These are phyloP conservation scores for Vidua chalybeata DNA, from an alignment of 2,113 vertebrate species.

Conservation along the genomic window DNA sequence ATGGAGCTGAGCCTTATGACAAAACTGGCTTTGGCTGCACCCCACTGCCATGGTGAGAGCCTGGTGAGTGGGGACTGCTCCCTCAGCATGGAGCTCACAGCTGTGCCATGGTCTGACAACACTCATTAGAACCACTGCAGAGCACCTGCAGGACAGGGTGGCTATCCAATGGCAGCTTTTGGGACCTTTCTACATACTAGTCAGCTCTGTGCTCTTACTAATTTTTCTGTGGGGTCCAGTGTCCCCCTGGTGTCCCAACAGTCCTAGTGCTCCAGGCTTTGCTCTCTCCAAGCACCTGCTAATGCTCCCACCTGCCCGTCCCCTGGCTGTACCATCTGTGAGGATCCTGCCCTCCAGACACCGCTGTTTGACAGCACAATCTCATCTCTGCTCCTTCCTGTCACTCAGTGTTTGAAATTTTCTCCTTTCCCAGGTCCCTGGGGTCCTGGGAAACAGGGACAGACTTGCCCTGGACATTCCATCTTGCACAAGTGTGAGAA, in stretches of 20 bases:
- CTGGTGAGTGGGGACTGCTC: background rate
- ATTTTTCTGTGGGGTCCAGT: background rate
- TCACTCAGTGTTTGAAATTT: rapidly evolving
- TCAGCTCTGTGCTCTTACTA: background rate
- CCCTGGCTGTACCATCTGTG: too few relatives aligned
- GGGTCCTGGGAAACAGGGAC: background rate
- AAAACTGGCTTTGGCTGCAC: background rate
- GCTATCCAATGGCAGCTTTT: background rate
- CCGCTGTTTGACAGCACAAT: background rate
- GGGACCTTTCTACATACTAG: rapidly evolving
- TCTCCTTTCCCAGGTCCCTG: background rate
- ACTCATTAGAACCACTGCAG: rapidly evolving
- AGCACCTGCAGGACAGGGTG: too few relatives aligned
- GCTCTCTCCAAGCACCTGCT: background rate
- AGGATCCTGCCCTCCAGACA: background rate
- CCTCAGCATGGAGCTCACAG: background rate
- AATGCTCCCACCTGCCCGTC: background rate
- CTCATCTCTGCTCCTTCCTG: background rate
- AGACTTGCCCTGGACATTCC: background rate
- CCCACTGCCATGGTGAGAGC: background rate
- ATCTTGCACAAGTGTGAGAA: background rate
- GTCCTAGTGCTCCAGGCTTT: background rate
- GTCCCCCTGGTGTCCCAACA: background rate
- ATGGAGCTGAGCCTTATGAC: background rate
- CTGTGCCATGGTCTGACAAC: background rate